These are phyloP conservation scores for Aspidiotus rigidus DNA, from an alignment of 2,888 invertebrate species.

Conservation along the genomic window DNA sequence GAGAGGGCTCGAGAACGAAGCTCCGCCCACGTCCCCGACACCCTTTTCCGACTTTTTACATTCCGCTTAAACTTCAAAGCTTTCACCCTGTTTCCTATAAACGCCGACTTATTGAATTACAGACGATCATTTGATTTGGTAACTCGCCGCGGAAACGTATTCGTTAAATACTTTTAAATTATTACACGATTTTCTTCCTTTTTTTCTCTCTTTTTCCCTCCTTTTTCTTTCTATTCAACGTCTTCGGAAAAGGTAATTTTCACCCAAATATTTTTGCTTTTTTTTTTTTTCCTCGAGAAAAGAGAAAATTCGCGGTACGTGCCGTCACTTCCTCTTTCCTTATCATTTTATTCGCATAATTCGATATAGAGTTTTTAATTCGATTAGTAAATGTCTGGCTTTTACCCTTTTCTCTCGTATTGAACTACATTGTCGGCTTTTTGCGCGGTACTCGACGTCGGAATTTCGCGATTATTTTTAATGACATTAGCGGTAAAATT, in stretches of 20 bases:
- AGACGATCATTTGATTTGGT: slow-evolving; percentile 61
- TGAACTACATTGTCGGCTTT: slow-evolving; percentile 11
- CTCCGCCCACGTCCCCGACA: slow-evolving; percentile 25
- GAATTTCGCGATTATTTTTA: slow-evolving; percentile 22
- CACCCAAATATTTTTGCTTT: slow-evolving; percentile 21
- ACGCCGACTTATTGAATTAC: slow-evolving; percentile 57
- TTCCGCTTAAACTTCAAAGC: slow-evolving; percentile 23
- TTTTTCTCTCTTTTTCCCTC: slow-evolving; percentile 13
- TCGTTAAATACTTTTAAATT: slow-evolving; percentile 32
- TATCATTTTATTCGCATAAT: slow-evolving; percentile 29
- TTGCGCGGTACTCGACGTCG: slow-evolving; percentile 12
- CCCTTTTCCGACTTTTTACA: slow-evolving; percentile 15
- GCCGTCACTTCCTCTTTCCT: slow-evolving; percentile 18
- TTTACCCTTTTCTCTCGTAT: slow-evolving; percentile 19
- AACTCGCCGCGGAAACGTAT: slow-evolving; percentile 33
- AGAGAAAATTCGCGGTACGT: too few relatives aligned
- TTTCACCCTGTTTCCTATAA: slow-evolving; percentile 30
- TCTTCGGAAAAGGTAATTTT: slow-evolving; percentile 26
- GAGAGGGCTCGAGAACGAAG: slow-evolving; percentile 21
- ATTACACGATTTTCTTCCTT: slow-evolving; percentile 19
- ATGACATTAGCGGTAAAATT: slow-evolving; percentile 25
- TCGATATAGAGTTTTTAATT: slow-evolving; percentile 29
- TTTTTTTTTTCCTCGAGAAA: neutral
- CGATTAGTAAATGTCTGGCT: slow-evolving; percentile 27
- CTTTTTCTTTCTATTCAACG: slow-evolving; percentile 18